These are phyloP conservation scores for Prunella himalayana DNA, from an alignment of 2,113 vertebrate genomes.

Conservation along the genomic window DNA sequence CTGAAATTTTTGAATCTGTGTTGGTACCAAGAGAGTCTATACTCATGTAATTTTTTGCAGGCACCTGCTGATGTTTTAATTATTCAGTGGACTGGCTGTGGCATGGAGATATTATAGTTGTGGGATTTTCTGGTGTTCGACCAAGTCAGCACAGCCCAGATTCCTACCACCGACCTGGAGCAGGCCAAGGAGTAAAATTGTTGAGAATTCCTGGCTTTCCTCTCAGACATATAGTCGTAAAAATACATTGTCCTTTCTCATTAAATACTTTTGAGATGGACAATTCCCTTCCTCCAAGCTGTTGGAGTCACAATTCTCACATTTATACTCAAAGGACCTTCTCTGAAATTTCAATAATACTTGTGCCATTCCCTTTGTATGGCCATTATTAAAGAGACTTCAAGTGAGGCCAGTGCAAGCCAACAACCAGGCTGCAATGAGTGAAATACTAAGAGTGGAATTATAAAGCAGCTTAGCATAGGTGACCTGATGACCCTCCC, in stretches of 20 bases:
- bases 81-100: not conserved
- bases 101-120: not conserved
- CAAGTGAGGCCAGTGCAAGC: not conserved
- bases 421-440: not conserved
- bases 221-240: not conserved
- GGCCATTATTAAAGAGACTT: not conserved
- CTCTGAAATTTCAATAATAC: not conserved
- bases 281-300: not conserved
- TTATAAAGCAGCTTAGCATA: not conserved
- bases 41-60: not conserved
- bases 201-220: not conserved
- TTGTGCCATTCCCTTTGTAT: not conserved
- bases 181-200: not conserved
- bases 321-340: not conserved
- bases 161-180: rapidly evolving
- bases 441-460: not conserved
- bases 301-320: not conserved
- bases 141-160: not conserved
- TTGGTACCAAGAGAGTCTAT: not conserved
- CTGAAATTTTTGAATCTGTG: not conserved
- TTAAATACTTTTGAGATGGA: not conserved
- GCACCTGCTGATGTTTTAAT: not conserved
- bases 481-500: not conserved
- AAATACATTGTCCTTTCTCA: not conserved
- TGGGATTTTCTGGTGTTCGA: not conserved